phyloP scores from a whole-genome alignment of 2,888 invertebrate genomes.

The Harmothoe impar region DNA sequence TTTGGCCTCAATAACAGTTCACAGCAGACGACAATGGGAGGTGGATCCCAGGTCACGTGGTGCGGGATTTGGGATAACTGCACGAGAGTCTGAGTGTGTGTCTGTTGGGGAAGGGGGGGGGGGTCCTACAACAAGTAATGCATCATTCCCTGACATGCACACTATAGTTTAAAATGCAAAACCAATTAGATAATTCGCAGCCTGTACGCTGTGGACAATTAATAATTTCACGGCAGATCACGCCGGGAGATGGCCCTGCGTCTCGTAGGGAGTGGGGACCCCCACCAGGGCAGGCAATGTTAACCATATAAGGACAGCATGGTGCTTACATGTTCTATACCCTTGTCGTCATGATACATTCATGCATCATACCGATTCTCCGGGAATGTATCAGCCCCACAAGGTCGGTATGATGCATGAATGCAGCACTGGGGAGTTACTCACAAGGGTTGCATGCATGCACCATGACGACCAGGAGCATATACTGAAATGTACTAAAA shows the following conservation, averaged over 20 bases:
- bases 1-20: neutral
- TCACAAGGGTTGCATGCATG: too few relatives aligned
- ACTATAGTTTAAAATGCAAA: conserved; percentile 61
- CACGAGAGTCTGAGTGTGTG: too few relatives aligned
- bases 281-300: neutral
- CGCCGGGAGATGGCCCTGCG: conserved; percentile 17
- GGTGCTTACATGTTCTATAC: too few relatives aligned
- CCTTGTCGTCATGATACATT: too few relatives aligned
- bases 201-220: conserved; percentile 17
- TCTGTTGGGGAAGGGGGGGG: neutral
- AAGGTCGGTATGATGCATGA: too few relatives aligned
- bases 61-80: too few relatives aligned
- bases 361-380: too few relatives aligned
- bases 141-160: conserved; percentile 47
- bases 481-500: too few relatives aligned
- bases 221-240: conserved; percentile 58
- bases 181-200: conserved; percentile 59
- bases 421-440: too few relatives aligned
- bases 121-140: conserved; percentile 3
- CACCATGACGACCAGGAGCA: too few relatives aligned
- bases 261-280: neutral
- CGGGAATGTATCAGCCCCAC: too few relatives aligned
- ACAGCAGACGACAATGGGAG: neutral
- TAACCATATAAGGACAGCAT: too few relatives aligned
- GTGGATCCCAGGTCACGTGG: conserved; percentile 2